A percentile compares a stretch with the other conserved stretches of the same genome.
Conservation (phyloP, 1,140 invertebrate species). For the Battus philenor region DNA sequence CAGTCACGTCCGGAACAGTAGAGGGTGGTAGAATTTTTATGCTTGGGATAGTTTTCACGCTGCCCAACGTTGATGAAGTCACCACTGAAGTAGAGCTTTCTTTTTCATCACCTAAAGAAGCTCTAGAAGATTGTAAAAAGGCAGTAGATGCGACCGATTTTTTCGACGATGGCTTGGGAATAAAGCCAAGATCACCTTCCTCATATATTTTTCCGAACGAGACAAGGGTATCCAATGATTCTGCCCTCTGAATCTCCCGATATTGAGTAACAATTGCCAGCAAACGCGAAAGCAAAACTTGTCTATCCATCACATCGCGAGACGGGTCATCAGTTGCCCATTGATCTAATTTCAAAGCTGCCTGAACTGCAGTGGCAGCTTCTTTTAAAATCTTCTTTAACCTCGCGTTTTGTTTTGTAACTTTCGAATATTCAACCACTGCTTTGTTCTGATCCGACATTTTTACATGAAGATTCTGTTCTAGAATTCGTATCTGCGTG, state of each 20-base stretch:
- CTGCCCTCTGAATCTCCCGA: slow-evolving; percentile 48
- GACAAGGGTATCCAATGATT: slow-evolving; percentile 63
- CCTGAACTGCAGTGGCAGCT: slow-evolving; percentile 77
- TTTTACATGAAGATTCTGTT: slow-evolving; percentile 77
- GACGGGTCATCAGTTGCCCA: slow-evolving; percentile 52
- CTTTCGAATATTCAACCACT: slow-evolving; percentile 62
- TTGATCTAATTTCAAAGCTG: slow-evolving; percentile 75
- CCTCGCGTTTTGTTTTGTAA: slow-evolving; percentile 73
- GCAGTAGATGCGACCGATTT: slow-evolving; percentile 28
- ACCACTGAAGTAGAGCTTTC: slow-evolving; percentile 23
- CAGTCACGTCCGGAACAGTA: slow-evolving; percentile 21
- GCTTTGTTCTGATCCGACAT: slow-evolving; percentile 71
- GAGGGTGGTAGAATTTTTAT: slow-evolving; percentile 44
- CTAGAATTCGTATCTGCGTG: slow-evolving; percentile 73
- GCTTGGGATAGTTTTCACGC: slow-evolving; percentile 58
- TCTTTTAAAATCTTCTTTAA: slow-evolving; percentile 77
- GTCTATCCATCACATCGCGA: slow-evolving; percentile 70
- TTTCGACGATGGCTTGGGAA: slow-evolving; percentile 57
- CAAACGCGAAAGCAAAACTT: slow-evolving; percentile 74
- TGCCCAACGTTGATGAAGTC: slow-evolving; percentile 34
- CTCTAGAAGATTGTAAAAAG: slow-evolving; percentile 27
- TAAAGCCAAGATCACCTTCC: slow-evolving; percentile 77
- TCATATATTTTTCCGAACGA: slow-evolving; percentile 66
- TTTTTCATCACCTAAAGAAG: slow-evolving; percentile 31
- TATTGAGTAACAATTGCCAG: slow-evolving; percentile 69